phyloP scores from a whole-genome alignment of 2,113 vertebrate genomes.

The Uria aalge region DNA sequence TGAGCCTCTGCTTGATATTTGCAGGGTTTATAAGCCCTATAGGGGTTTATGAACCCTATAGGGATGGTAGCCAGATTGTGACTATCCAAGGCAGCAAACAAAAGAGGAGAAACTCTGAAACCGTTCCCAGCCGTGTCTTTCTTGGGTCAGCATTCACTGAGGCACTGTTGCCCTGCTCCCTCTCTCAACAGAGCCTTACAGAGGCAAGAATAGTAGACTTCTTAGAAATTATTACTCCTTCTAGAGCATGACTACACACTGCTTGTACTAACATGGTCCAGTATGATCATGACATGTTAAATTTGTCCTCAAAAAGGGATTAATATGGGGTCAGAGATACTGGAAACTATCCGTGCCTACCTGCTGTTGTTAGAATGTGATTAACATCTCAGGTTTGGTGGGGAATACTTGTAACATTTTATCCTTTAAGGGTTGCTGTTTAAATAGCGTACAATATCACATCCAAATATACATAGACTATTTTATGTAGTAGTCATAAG shows the following conservation, averaged over 20 bases:
- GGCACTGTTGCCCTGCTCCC: not conserved
- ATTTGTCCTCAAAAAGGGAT: not conserved
- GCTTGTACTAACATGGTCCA: not conserved
- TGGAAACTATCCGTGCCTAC: not conserved
- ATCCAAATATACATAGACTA: not conserved
- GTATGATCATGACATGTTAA: not conserved
- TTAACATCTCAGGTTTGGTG: not conserved
- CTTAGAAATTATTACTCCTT: not conserved
- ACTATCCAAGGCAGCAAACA: not conserved
- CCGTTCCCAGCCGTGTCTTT: not conserved
- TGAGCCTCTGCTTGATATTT: not conserved
- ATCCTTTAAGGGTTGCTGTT: not conserved
- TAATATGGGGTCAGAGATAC: not conserved
- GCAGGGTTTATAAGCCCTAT: not conserved
- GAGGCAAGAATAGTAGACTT: not conserved
- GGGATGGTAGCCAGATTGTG: not conserved
- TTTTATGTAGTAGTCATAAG: not conserved
- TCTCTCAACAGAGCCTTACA: not conserved
- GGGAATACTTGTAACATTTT: not conserved
- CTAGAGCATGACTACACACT: not conserved
- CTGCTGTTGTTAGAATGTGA: not conserved
- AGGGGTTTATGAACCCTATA: not conserved
- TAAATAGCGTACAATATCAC: not conserved
- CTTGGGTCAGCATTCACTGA: not conserved
- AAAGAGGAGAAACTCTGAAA: not conserved